phyloP scores from a whole-genome alignment of 2,113 vertebrate genomes.

The Mugil cephalus region DNA sequence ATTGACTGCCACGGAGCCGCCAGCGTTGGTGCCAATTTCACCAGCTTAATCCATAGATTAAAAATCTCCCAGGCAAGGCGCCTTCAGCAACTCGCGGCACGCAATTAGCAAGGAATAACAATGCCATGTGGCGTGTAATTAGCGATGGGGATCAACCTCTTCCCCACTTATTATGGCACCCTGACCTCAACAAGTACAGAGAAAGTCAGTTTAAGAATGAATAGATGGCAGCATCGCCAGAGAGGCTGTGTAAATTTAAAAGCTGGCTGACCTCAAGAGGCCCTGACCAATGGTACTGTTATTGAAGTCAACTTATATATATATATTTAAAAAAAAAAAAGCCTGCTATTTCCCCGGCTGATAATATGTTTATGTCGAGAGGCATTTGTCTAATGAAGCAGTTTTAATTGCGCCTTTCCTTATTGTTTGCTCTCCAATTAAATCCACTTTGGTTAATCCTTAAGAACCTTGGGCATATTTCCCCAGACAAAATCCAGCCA shows the following conservation, averaged over 20 bases:
- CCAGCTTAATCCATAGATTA: conserved; percentile 62
- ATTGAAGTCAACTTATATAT: conserved; percentile 48
- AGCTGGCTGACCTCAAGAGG: conserved; percentile 51
- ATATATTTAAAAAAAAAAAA: conserved; percentile 10
- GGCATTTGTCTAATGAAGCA: conserved; percentile 69
- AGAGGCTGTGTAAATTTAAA: conserved; percentile 36
- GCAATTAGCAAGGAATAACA: conserved; percentile 79
- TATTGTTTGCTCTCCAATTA: conserved; percentile 71
- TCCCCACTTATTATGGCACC: conserved; percentile 51
- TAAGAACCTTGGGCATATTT: conserved; percentile 69
- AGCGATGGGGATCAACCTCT: conserved; percentile 73
- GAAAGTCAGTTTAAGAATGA: conserved; percentile 64
- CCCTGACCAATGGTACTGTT: conserved; percentile 18
- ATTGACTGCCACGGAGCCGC: conserved; percentile 23
- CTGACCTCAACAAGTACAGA: conserved; percentile 68
- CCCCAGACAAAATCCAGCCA: conserved; percentile 58
- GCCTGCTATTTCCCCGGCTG: conserved; percentile 35
- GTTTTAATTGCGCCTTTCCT: conserved; percentile 68
- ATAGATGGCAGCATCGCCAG: conserved; percentile 13
- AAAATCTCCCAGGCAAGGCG: conserved; percentile 60
- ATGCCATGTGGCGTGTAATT: conserved; percentile 80
- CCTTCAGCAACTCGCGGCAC: conserved; percentile 64
- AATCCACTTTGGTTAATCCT: conserved; percentile 74
- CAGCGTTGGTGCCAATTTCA: conserved; percentile 50
- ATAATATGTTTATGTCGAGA: conserved; percentile 62